Percentiles rank a stretch among this genome's conserved stretches.
phyloP scores from a whole-genome alignment of 2,888 invertebrate genomes.

The Brassicogethes aeneus region DNA sequence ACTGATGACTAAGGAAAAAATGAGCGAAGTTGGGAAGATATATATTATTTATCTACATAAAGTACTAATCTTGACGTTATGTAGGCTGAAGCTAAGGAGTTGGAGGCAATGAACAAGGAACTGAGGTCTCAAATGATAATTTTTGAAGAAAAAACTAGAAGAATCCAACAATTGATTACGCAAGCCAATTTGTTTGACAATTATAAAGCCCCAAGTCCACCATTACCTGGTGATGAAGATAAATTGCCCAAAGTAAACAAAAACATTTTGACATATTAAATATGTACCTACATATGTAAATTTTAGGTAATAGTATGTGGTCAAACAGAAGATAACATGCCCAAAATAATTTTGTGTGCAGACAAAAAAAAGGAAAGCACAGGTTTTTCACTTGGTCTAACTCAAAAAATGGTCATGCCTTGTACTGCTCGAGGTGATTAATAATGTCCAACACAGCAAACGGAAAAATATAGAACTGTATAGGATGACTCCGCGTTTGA shows the following conservation, averaged over 20 bases:
- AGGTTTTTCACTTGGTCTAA: too few species aligned
- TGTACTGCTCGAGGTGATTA: too few species aligned
- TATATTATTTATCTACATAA: not conserved
- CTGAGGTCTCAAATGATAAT: conserved; percentile 52
- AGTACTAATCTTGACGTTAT: not conserved
- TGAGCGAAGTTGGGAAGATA: conserved; percentile 39
- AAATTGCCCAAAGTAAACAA: conserved; percentile 45
- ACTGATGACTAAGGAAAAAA: conserved; percentile 46
- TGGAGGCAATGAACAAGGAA: conserved; percentile 49
- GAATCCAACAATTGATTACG: conserved; percentile 39
- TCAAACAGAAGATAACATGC: conserved; percentile 43
- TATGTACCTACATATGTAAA: too few species aligned
- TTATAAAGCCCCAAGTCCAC: conserved; percentile 26
- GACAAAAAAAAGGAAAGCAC: conserved; percentile 30
- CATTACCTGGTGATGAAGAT: conserved; percentile 30
- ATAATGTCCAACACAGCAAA: too few species aligned
- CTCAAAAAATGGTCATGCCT: too few species aligned
- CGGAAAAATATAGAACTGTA: too few species aligned
- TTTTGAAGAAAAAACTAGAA: conserved; percentile 52
- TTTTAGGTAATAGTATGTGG: conserved; percentile 50
- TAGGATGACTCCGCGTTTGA: too few species aligned
- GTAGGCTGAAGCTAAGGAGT: conserved; percentile 43
- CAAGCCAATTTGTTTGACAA: conserved; percentile 36
- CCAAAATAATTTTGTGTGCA: conserved; percentile 47
- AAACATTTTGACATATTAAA: too few species aligned